Evolutionary conservation across 2,113 vertebrate species (phyloP).

Genomic region (Boulengeromyrus knoepffleri): DNA sequence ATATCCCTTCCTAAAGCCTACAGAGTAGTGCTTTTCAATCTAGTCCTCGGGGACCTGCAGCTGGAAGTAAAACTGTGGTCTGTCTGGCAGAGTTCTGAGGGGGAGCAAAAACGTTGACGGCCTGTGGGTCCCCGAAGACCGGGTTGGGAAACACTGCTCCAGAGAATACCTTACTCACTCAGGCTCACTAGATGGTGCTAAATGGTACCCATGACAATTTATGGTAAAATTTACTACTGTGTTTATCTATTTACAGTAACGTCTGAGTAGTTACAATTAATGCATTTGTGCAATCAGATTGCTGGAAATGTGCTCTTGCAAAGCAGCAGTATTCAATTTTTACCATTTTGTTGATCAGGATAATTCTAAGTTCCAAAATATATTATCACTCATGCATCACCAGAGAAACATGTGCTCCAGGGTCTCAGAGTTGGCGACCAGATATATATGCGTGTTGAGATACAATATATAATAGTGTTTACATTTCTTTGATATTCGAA

Average conservation of each 20-base stretch:
- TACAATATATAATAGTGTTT: neutral
- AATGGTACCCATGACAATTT: neutral
- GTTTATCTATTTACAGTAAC: neutral
- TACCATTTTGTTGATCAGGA: neutral
- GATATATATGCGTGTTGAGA: neutral
- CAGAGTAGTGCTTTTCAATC: neutral
- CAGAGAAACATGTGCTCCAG: neutral
- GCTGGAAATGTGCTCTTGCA: neutral
- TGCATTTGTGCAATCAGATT: neutral
- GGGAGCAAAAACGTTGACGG: neutral
- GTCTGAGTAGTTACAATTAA: neutral
- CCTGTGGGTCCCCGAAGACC: neutral
- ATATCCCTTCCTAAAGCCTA: neutral
- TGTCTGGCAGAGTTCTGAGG: neutral
- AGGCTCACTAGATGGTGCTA: neutral
- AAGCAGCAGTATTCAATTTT: neutral
- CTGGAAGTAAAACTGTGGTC: neutral
- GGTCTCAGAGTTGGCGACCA: neutral
- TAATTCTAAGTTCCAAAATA: constrained; percentile 1
- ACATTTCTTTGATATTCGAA: neutral
- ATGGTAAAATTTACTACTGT: neutral
- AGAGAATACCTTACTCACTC: neutral
- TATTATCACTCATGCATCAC: neutral
- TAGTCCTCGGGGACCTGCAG: neutral
- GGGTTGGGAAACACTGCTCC: neutral